Evolutionary conservation across 2,888 invertebrate species (phyloP), one percentile per base, ranked within the genome.

Genomic region (Diadegma fenestrale): DNA sequence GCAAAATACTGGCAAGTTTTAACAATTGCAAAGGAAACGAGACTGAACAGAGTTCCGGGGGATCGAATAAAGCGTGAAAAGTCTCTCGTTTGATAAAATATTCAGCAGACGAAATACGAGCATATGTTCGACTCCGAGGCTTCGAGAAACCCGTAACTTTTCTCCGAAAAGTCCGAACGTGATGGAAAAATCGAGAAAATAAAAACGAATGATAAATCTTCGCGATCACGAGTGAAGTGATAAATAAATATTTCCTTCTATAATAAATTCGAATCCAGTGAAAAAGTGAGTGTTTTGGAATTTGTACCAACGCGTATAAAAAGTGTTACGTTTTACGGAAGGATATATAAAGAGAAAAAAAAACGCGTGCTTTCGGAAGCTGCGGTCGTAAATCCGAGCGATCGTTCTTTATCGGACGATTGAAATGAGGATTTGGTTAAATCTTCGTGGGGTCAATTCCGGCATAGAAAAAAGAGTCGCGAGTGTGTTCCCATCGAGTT

Each of bases 401-500:
- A 54, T 51, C 54, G 33, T 58, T 58, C n/a, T 71, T 64, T 41
- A 51, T 81, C 69, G 66, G 17, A 37, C 19, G 30, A 45, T 17
- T 33, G 71, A 30, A 37, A 37, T 26, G 64, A 68, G 64, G 45
- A 76, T 82, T 66, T 54, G 12, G 26, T 58, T 26, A 14, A 1
- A n/a, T 54, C 54, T 45, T 75, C 69, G 68, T 69, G 72, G 51
- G 51, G 61, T 73, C 41, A 58, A 73, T 61, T 69, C 80, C 61
- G 72, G 77, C 73, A 69, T 79, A 26, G 58, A 41, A 69, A 26
- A 58, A 66, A 37, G 48, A 71, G 45, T 58, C 75, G 54, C 58
- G 22, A 33, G 78, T 85, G 81, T 77, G 80, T 80, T n/a, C 45
- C 17, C 72, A 58, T 78, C 58, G 22, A 72, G 43, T 69, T 33